A percentile compares a stretch with the other conserved stretches of the same genome.
Conservation (phyloP, 2,113 vertebrate species). For the Mustela nigripes region DNA sequence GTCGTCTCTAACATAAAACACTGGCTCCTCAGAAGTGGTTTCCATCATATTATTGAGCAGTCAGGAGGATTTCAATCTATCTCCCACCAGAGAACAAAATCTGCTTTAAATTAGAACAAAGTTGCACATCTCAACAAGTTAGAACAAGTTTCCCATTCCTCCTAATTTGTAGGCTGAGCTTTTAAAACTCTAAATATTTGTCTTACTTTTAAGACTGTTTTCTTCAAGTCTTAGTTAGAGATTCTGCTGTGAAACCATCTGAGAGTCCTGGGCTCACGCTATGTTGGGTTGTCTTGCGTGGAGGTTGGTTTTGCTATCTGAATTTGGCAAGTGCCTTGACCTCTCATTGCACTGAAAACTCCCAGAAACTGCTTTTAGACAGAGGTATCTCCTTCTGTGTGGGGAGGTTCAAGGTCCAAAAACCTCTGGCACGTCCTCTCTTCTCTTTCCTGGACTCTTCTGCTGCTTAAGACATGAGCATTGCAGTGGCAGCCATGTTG, state of each 20-base stretch:
- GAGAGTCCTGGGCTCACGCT: conserved; percentile 30
- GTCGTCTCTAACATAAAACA: conserved; percentile 77
- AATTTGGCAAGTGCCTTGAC: background rate
- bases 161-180: conserved; percentile 81
- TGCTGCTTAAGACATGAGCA: background rate
- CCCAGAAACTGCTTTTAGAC: background rate
- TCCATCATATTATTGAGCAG: conserved; percentile 58
- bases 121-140: conserved; percentile 56
- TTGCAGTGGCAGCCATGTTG: fast-evolving
- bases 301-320: conserved; percentile 24
- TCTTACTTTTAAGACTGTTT: conserved; percentile 78
- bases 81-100: conserved; percentile 76
- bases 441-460: background rate
- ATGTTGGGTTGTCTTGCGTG: background rate
- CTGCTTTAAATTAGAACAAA: conserved; percentile 83
- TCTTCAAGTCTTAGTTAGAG: conserved; percentile 68
- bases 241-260: conserved; percentile 50
- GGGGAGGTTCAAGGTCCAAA: background rate
- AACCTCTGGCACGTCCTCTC: fast-evolving
- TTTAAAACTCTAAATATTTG: conserved; percentile 83
- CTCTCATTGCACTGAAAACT: background rate
- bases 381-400: background rate
- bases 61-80: conserved; percentile 73
- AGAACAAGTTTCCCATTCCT: conserved; percentile 51
- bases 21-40: conserved; percentile 81